Conservation (phyloP, 2,797 vertebrate genomes). For the Bovichtus variegatus region DNA sequence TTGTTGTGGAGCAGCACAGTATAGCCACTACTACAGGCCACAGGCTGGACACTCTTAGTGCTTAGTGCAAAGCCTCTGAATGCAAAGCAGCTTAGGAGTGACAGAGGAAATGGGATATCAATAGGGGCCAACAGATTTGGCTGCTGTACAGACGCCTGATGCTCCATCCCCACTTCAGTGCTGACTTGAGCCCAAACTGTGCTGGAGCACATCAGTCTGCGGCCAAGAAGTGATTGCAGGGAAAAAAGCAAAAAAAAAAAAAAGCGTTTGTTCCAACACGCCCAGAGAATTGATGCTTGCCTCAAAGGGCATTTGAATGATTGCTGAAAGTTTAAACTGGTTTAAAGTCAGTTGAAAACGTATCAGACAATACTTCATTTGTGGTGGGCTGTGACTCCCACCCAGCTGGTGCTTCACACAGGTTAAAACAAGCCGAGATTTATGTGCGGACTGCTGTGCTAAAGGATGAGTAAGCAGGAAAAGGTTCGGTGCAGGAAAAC, state of each 20-base stretch:
- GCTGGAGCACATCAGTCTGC: conserved; percentile 21
- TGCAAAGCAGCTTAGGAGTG: conserved; percentile 78
- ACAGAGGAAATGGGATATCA: conserved; percentile 80
- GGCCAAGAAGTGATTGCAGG: conserved; percentile 20
- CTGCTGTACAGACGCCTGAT: conserved; percentile 60
- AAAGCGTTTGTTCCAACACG: conserved; percentile 27
- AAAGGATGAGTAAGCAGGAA: conserved; percentile 10
- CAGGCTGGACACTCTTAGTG: conserved; percentile 65
- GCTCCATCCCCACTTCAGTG: conserved; percentile 52
- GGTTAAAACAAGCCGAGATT: conserved; percentile 13
- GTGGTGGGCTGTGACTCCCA: neutral
- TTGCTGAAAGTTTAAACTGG: conserved; percentile 20
- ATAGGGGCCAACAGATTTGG: conserved; percentile 78
- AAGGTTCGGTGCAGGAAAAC: neutral
- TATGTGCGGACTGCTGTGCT: neutral
- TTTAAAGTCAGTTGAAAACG: conserved; percentile 19
- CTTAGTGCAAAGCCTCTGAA: conserved; percentile 74
- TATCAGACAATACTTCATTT: neutral
- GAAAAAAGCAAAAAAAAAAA: too few species aligned
- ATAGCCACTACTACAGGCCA: conserved; percentile 57
- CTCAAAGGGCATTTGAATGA: conserved; percentile 24
- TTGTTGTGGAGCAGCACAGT: conserved; percentile 51
- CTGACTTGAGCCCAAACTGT: conserved; percentile 53
- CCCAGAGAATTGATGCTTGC: neutral
- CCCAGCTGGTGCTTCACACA: conserved; percentile 11